Evolutionary conservation across 2,113 vertebrate genomes (phyloP).

Genomic region (Bostrychus sinensis): DNA sequence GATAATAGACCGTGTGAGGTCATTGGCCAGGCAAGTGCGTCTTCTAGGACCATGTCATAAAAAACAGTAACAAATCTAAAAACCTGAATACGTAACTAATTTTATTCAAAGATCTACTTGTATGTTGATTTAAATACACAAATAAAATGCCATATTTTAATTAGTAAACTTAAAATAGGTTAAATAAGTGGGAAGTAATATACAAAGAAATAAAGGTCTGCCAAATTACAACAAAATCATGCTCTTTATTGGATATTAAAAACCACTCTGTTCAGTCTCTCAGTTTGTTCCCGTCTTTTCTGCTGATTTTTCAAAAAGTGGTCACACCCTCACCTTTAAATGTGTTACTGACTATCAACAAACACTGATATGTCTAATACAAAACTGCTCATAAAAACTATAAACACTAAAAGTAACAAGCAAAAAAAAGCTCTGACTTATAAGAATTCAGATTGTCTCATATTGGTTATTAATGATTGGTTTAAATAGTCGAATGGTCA

Average conservation of each 20-base stretch:
- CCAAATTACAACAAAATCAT: constrained; percentile 44
- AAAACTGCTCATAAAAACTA: constrained; percentile 38
- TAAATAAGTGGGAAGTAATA: constrained; percentile 12
- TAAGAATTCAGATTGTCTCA: constrained; percentile 61
- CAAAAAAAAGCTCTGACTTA: constrained; percentile 24
- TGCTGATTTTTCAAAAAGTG: background rate
- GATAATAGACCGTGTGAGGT: constrained; percentile 1
- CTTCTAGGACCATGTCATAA: no score
- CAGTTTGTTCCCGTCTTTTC: constrained; percentile 36
- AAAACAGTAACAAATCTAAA: constrained; percentile 12
- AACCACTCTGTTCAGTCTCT: constrained; percentile 14
- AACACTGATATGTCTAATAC: constrained; percentile 28
- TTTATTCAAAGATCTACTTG: constrained; percentile 39
- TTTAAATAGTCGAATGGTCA: constrained; percentile 63
- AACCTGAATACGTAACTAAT: constrained; percentile 32
- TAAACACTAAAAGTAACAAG: constrained; percentile 31
- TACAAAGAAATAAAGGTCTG: constrained; percentile 40
- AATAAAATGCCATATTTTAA: constrained; percentile 52
- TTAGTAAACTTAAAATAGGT: constrained; percentile 32
- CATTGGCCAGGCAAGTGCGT: background rate
- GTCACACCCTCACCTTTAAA: background rate
- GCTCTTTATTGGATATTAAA: constrained; percentile 42
- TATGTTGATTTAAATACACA: constrained; percentile 34
- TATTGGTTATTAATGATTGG: constrained; percentile 31
- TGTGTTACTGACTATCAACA: constrained; percentile 15